Conservation (phyloP, 2,797 vertebrate species). For the Miichthys miiuy region DNA sequence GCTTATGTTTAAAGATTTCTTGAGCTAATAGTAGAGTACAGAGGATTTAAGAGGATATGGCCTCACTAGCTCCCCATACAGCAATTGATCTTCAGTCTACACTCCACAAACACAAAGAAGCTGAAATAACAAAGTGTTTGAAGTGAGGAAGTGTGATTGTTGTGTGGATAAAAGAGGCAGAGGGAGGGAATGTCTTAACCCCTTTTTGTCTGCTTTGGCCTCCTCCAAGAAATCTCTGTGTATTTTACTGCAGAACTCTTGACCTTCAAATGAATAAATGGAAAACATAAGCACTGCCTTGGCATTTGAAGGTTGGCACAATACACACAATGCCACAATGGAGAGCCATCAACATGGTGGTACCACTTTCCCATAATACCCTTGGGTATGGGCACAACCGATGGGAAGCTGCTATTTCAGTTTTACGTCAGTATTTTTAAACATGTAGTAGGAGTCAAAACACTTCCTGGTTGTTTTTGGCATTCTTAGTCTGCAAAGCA, state of each 20-base stretch:
- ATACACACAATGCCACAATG: slow-evolving; percentile 65
- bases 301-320: slow-evolving; percentile 34
- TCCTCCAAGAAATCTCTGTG: slow-evolving; percentile 48
- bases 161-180: slow-evolving; percentile 63
- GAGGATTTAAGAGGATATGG: slow-evolving; percentile 52
- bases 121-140: slow-evolving; percentile 81
- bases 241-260: slow-evolving; percentile 50
- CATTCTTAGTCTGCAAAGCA: slow-evolving; percentile 39
- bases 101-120: slow-evolving; percentile 70
- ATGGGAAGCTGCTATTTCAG: slow-evolving; percentile 63
- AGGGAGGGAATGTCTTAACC: slow-evolving; percentile 13
- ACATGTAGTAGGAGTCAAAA: slow-evolving; percentile 42
- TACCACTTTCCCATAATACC: slow-evolving; percentile 69
- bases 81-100: slow-evolving; percentile 36
- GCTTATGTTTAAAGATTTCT: slow-evolving; percentile 47
- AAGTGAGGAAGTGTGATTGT: slow-evolving; percentile 79
- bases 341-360: slow-evolving; percentile 38
- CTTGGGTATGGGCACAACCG: slow-evolving; percentile 35
- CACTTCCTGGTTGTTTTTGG: slow-evolving; percentile 59
- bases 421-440: slow-evolving; percentile 65
- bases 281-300: slow-evolving; percentile 44
- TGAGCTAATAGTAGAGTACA: slow-evolving; percentile 46
- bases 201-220: slow-evolving; percentile 32
- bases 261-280: slow-evolving; percentile 70
- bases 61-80: slow-evolving; percentile 27